Percentiles rank a stretch among this genome's conserved stretches.
Evolutionary conservation across 1,140 invertebrate genomes (phyloP).

Genomic region (Drosophila busckii): DNA sequence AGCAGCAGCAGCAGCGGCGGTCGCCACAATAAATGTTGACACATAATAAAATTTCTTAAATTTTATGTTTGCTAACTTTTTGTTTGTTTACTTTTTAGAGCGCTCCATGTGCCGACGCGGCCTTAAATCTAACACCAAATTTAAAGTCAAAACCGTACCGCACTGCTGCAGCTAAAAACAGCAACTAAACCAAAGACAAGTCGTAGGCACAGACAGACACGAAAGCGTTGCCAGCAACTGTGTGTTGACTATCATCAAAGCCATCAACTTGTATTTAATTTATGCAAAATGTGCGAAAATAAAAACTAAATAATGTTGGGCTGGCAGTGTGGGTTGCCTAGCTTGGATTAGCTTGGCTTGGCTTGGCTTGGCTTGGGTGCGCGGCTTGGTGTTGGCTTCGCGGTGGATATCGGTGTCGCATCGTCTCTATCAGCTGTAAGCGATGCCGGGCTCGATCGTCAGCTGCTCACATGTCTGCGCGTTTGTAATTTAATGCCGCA

Average conservation of each 20-base stretch:
- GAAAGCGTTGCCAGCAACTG: conserved; percentile 8
- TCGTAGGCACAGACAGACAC: not conserved
- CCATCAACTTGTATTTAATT: conserved; percentile 51
- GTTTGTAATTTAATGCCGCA: conserved; percentile 60
- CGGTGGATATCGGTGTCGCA: conserved; percentile 4
- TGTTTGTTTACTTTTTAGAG: conserved; percentile 35
- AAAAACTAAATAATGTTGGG: conserved; percentile 67
- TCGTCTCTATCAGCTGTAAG: conserved; percentile 36
- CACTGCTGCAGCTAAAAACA: conserved; percentile 50
- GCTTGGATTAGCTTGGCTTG: too few relatives aligned
- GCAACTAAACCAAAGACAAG: conserved; percentile 46
- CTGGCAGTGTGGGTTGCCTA: conserved; percentile 21
- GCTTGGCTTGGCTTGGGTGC: too few relatives aligned
- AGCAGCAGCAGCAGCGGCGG: conserved; percentile 5
- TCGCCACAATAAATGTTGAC: conserved; percentile 27
- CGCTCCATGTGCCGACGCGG: conserved; percentile 12
- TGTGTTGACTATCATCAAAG: not conserved
- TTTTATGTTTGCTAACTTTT: conserved; percentile 27
- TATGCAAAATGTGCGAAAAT: conserved; percentile 76
- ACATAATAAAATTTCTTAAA: conserved; percentile 49
- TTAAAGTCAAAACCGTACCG: conserved; percentile 28
- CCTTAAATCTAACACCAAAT: conserved; percentile 14
- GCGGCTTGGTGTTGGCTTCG: not conserved
- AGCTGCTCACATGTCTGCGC: conserved; percentile 25
- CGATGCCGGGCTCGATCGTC: conserved; percentile 4